These are phyloP conservation scores for Catotricha subobsoleta DNA, from an alignment of 2,888 invertebrate species.

Conservation along the genomic window DNA sequence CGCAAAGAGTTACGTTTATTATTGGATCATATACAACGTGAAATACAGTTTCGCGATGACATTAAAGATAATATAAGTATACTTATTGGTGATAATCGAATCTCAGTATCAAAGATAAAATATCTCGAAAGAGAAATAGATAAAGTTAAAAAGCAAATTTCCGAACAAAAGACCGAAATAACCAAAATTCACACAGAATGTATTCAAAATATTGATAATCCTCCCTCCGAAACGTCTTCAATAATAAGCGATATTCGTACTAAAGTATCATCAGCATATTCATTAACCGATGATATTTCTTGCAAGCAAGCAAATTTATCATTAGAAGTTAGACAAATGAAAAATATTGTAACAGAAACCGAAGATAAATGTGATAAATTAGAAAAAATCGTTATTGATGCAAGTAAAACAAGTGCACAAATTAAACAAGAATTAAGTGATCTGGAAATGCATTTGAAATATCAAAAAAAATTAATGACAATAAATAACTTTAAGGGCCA, in stretches of 20 bases:
- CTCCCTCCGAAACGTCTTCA: no score
- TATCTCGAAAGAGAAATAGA: not conserved
- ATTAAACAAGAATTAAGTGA: conserved; percentile 31
- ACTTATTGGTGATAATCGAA: not conserved
- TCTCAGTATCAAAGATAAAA: not conserved
- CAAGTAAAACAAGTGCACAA: conserved; percentile 28
- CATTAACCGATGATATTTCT: no score
- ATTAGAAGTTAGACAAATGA: conserved; percentile 17
- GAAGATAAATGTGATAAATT: conserved; percentile 34
- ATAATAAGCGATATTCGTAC: no score
- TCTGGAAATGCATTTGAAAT: conserved; percentile 27
- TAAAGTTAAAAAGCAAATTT: not conserved
- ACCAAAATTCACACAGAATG: not conserved
- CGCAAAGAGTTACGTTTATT: not conserved
- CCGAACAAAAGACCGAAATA: not conserved
- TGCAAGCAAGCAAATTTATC: no score
- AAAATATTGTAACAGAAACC: conserved; percentile 32
- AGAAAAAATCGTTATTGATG: conserved; percentile 25
- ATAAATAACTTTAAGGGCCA: conserved; percentile 29
- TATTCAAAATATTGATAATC: no score
- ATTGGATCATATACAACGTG: not conserved
- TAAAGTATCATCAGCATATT: no score
- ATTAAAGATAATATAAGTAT: not conserved
- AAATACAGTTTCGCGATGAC: not conserved
- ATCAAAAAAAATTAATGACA: conserved; percentile 23